These are phyloP conservation scores for Mus spicilegus DNA, from an alignment of 2,113 vertebrate genomes.

Conservation along the genomic window DNA sequence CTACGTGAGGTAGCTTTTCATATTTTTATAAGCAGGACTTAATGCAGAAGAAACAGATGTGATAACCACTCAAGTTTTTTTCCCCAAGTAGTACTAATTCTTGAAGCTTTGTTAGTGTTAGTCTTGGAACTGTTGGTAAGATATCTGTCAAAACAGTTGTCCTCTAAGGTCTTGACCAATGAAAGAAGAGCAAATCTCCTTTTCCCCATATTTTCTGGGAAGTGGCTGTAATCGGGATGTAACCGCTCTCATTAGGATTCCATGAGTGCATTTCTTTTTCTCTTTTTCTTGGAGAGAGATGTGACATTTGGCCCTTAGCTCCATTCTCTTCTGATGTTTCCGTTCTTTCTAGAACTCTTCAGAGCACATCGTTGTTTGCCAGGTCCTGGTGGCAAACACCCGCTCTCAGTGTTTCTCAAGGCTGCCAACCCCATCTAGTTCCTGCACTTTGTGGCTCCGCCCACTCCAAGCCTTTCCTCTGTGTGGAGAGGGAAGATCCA, in stretches of 20 bases:
- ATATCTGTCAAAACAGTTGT: slow-evolving; percentile 46
- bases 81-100: slow-evolving; percentile 35
- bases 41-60: slow-evolving; percentile 59
- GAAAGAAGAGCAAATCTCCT: slow-evolving; percentile 42
- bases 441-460: slow-evolving; percentile 66
- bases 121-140: slow-evolving; percentile 41
- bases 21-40: slow-evolving; percentile 50
- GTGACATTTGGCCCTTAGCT: slow-evolving; percentile 52
- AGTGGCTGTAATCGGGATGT: slow-evolving; percentile 23
- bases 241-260: neutral
- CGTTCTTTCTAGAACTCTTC: slow-evolving; percentile 4
- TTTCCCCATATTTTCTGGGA: slow-evolving; percentile 26
- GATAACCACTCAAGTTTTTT: slow-evolving; percentile 77
- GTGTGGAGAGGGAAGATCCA: slow-evolving; percentile 29
- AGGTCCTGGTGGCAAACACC: slow-evolving; percentile 69
- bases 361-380: slow-evolving; percentile 63
- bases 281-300: slow-evolving; percentile 43
- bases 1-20: slow-evolving; percentile 57
- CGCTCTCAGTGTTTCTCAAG: slow-evolving; percentile 53
- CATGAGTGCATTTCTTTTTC: neutral
- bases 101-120: slow-evolving; percentile 56
- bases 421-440: slow-evolving; percentile 1
- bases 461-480: slow-evolving; percentile 50
- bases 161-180: slow-evolving; percentile 36
- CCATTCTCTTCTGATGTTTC: neutral